Evolutionary conservation across 2,888 invertebrate species (phyloP).

Genomic region (Coelinius sp.): DNA sequence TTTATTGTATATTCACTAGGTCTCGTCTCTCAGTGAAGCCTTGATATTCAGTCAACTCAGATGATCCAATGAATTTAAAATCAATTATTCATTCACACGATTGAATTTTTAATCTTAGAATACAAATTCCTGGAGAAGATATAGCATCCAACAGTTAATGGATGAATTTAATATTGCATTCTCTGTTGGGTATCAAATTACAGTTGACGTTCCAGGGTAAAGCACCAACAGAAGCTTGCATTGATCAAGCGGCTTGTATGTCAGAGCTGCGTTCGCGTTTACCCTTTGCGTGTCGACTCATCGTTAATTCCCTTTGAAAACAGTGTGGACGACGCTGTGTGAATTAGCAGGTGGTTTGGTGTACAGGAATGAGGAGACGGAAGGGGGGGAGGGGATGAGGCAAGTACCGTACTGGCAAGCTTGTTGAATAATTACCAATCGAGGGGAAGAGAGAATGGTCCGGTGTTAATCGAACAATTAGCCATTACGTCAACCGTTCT

Average conservation of each 20-base stretch:
- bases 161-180: slow-evolving; percentile 15
- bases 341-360: slow-evolving; percentile 28
- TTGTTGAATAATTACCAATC: slow-evolving; percentile 61
- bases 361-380: not conserved
- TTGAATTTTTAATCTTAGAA: not conserved
- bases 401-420: slow-evolving; percentile 46
- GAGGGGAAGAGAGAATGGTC: slow-evolving; percentile 44
- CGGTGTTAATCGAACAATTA: slow-evolving; percentile 62
- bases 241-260: slow-evolving; percentile 36
- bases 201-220: slow-evolving; percentile 2
- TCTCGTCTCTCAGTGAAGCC: no score
- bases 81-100: slow-evolving; percentile 6
- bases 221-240: slow-evolving; percentile 27
- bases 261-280: slow-evolving; percentile 27
- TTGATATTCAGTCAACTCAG: no score
- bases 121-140: not conserved
- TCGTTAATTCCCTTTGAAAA: slow-evolving; percentile 47
- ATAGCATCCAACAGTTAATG: no score
- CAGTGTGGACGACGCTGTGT: slow-evolving; percentile 25
- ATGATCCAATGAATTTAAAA: not conserved
- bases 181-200: slow-evolving; percentile 13
- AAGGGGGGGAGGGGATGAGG: slow-evolving; percentile 20
- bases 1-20: slow-evolving; percentile 10
- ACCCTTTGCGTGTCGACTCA: slow-evolving; percentile 32
- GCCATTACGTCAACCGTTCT: slow-evolving; percentile 51